phyloP scores from a whole-genome alignment of 2,797 vertebrate species.

The Dromococcyx pavoninus region DNA sequence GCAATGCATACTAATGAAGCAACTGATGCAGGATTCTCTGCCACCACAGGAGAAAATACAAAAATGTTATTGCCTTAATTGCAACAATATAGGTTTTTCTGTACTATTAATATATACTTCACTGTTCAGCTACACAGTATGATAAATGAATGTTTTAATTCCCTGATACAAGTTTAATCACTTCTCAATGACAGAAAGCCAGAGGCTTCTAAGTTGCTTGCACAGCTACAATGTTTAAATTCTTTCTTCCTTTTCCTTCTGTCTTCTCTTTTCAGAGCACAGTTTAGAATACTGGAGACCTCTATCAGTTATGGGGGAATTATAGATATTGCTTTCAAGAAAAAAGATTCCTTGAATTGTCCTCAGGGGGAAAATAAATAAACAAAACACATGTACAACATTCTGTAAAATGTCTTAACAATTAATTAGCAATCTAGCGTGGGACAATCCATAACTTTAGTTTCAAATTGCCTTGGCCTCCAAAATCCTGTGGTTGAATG shows the following conservation, averaged over 20 bases:
- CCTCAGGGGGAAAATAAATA: no score
- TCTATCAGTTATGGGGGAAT: not conserved
- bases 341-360: not conserved
- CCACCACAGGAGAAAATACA: not conserved
- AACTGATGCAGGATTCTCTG: not conserved
- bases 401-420: not conserved
- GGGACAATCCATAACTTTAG: not conserved
- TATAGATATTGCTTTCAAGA: not conserved
- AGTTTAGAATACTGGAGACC: not conserved
- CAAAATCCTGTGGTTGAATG: not conserved
- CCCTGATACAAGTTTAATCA: constrained; percentile 40
- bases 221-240: not conserved
- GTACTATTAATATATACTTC: not conserved
- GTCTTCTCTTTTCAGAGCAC: not conserved
- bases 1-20: constrained; percentile 56
- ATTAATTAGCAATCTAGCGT: not conserved
- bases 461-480: not conserved
- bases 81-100: not conserved
- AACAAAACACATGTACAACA: not conserved
- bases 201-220: constrained; percentile 22
- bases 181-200: constrained; percentile 25
- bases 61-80: constrained; percentile 44
- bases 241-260: not conserved
- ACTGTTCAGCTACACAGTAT: not conserved
- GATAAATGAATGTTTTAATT: not conserved